phyloP scores from a whole-genome alignment of 2,113 vertebrate species.

The Syrrhaptes paradoxus region DNA sequence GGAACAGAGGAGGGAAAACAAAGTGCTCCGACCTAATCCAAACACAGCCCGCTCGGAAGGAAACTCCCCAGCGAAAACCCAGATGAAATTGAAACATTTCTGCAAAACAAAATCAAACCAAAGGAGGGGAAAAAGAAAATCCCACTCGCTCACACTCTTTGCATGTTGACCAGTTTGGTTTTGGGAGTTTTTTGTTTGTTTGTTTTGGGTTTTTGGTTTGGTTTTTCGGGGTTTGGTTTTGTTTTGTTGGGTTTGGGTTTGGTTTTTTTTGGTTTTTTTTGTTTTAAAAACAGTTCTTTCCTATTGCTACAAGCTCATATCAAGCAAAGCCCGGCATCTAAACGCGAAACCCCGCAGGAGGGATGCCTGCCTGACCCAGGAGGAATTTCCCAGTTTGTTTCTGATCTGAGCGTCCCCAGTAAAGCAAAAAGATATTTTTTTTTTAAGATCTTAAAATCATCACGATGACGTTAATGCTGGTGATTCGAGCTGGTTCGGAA shows the following conservation, averaged over 20 bases:
- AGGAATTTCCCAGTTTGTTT: neutral
- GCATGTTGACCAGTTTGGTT: neutral
- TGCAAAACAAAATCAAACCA: neutral
- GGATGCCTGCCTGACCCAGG: neutral
- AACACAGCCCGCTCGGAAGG: neutral
- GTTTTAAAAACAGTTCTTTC: neutral
- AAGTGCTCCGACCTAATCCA: neutral
- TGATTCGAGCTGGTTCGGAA: accelerated
- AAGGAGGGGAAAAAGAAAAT: accelerated
- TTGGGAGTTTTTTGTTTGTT: no score
- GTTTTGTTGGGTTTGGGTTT: no score
- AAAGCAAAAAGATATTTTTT: neutral
- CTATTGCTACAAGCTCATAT: neutral
- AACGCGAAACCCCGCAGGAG: neutral
- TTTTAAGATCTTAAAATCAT: neutral
- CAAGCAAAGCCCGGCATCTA: neutral
- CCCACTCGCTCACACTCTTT: neutral
- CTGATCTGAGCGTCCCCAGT: neutral
- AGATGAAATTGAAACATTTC: neutral
- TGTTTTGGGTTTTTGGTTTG: no score
- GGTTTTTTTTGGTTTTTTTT: neutral
- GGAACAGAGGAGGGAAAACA: accelerated
- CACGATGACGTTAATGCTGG: accelerated
- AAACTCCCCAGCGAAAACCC: neutral
- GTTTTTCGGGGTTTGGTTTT: no score